Evolutionary conservation across 2,888 invertebrate species (phyloP).

Genomic region (Drosophila histrio): DNA sequence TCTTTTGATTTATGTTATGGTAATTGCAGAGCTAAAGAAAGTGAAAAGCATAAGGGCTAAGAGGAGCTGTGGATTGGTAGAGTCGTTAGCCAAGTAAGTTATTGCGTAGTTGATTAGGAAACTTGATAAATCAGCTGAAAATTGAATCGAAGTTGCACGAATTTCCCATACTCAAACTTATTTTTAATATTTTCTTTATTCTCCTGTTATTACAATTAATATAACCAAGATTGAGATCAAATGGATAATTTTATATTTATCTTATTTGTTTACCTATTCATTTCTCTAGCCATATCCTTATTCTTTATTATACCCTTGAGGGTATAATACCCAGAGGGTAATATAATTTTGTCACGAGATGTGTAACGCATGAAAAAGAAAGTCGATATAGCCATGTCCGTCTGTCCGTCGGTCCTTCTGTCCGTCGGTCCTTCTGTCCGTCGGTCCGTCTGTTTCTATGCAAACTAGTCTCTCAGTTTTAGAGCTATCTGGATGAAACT

Average conservation of each 20-base stretch:
- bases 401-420: too few species aligned
- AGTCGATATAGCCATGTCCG: too few species aligned
- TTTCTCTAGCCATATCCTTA: too few species aligned
- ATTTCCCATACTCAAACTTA: background rate
- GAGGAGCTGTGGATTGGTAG: background rate
- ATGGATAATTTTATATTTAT: background rate
- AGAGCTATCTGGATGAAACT: too few species aligned
- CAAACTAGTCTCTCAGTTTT: too few species aligned
- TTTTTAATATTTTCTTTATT: background rate
- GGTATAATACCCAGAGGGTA: too few species aligned
- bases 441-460: too few species aligned
- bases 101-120: constrained; percentile 9
- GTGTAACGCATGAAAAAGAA: too few species aligned
- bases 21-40: constrained; percentile 54
- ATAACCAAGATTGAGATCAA: background rate
- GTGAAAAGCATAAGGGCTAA: background rate
- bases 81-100: constrained; percentile 21
- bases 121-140: background rate
- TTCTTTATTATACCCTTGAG: too few species aligned
- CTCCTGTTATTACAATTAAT: background rate
- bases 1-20: constrained; percentile 75
- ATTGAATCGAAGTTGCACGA: background rate
- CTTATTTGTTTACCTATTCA: background rate
- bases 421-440: too few species aligned
- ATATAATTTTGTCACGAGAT: too few species aligned